These are phyloP conservation scores for Drosophila nannoptera DNA, from an alignment of 1,140 invertebrate genomes.

Conservation along the genomic window DNA sequence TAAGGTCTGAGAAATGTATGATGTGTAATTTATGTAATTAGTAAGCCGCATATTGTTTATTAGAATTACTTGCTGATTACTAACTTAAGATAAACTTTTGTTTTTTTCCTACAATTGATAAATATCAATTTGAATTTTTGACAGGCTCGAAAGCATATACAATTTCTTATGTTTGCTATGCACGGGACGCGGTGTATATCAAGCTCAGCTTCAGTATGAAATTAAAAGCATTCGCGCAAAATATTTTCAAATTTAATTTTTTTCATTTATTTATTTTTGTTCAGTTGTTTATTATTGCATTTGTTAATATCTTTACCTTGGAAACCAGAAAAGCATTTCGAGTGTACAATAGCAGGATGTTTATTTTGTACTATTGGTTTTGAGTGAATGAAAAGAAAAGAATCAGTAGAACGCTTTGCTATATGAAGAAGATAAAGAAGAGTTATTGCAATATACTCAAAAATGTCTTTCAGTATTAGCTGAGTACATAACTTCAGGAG, in stretches of 20 bases:
- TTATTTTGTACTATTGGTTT: slow-evolving; percentile 51
- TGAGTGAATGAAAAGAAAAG: slow-evolving; percentile 15
- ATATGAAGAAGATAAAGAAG: slow-evolving; percentile 47
- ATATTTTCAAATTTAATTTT: slow-evolving; percentile 28
- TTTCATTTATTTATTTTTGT: slow-evolving; percentile 52
- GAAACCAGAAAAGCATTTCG: slow-evolving; percentile 67
- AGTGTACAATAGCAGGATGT: slow-evolving; percentile 62
- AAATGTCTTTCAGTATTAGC: slow-evolving; percentile 55
- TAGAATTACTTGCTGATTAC: slow-evolving; percentile 49
- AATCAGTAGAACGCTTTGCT: slow-evolving; percentile 60
- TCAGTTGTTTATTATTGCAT: slow-evolving; percentile 46
- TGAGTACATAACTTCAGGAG: slow-evolving; percentile 27
- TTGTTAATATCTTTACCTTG: slow-evolving; percentile 42
- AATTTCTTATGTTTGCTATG: slow-evolving; percentile 17
- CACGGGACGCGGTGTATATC: slow-evolving; percentile 25
- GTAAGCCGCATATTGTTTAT: slow-evolving; percentile 62
- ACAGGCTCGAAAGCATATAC: too few relatives aligned
- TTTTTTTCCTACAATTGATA: slow-evolving; percentile 22
- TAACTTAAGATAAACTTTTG: slow-evolving; percentile 41
- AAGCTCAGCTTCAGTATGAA: slow-evolving; percentile 16
- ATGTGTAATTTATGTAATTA: slow-evolving; percentile 71
- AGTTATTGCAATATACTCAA: slow-evolving; percentile 45
- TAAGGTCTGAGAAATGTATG: slow-evolving; percentile 65
- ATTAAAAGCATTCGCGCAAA: slow-evolving; percentile 20
- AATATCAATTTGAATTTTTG: too few relatives aligned